Evolutionary conservation across 2,888 invertebrate genomes (phyloP).

Genomic region (Ptilodon capucinus): DNA sequence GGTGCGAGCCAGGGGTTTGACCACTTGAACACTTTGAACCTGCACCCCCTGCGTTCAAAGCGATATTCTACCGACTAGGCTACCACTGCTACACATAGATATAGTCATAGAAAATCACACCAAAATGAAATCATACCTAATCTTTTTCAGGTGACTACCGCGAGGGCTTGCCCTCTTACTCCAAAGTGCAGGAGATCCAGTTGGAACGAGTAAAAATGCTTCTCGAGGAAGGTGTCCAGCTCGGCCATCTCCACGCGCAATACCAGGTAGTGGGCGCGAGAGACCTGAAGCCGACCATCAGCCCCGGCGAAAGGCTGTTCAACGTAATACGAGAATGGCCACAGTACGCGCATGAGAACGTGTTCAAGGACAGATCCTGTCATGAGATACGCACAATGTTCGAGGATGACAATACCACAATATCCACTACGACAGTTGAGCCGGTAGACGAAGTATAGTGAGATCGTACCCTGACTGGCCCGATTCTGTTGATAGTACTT

Average conservation of each 20-base stretch:
- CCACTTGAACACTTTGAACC: too few relatives aligned
- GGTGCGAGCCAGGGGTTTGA: too few relatives aligned
- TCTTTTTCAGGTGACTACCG: conserved; percentile 63
- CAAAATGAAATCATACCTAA: neutral
- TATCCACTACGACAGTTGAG: neutral
- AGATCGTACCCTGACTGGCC: neutral
- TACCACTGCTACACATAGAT: too few relatives aligned
- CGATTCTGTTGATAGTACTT: too few relatives aligned
- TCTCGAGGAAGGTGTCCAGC: conserved; percentile 50
- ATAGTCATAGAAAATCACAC: too few relatives aligned
- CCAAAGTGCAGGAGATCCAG: conserved; percentile 51
- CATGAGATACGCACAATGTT: conserved; percentile 33
- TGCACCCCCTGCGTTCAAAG: too few relatives aligned
- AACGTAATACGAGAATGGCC: conserved; percentile 41
- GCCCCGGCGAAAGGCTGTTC: conserved; percentile 34
- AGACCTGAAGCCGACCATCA: conserved; percentile 28
- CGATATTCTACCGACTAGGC: too few relatives aligned
- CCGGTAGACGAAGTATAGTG: neutral
- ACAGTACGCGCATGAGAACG: conserved; percentile 43
- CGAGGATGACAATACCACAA: neutral
- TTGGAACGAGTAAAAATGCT: conserved; percentile 46
- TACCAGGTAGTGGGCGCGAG: conserved; percentile 57
- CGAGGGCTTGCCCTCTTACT: conserved; percentile 39
- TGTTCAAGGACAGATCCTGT: conserved; percentile 41
- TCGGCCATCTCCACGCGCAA: conserved; percentile 48